phyloP scores from a whole-genome alignment of 1,140 invertebrate species.

The Drosophila equinoxialis region DNA sequence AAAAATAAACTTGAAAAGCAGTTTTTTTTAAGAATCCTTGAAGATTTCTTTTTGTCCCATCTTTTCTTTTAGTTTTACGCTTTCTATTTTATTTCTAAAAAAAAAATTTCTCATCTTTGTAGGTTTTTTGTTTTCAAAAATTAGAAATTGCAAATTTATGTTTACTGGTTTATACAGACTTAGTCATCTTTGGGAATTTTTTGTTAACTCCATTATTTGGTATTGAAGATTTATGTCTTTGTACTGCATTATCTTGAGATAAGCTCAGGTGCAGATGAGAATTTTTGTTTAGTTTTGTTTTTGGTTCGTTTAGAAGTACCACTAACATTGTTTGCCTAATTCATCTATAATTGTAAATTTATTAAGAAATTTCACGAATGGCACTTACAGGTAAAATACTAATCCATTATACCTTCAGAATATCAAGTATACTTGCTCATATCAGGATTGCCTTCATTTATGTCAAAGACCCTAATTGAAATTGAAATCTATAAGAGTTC shows the following conservation, averaged over 20 bases:
- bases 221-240: constrained; percentile 8
- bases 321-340: constrained; percentile 5
- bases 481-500: constrained; percentile 14
- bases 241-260: constrained; percentile 6
- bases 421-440: background rate
- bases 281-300: background rate
- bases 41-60: no score
- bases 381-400: background rate
- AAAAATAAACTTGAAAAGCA: no score
- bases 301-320: background rate
- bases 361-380: background rate
- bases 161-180: background rate
- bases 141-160: background rate
- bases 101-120: no score
- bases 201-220: background rate
- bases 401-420: constrained; percentile 4
- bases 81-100: no score
- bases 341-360: background rate
- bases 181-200: background rate
- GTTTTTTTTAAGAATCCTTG: no score
- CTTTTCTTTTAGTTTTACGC: no score
- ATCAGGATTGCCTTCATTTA: background rate
- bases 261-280: background rate
- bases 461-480: constrained; percentile 1
- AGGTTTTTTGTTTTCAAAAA: no score